These are phyloP conservation scores for Zaprionus kolodkinae DNA, from an alignment of 1,140 invertebrate genomes.

Conservation along the genomic window DNA sequence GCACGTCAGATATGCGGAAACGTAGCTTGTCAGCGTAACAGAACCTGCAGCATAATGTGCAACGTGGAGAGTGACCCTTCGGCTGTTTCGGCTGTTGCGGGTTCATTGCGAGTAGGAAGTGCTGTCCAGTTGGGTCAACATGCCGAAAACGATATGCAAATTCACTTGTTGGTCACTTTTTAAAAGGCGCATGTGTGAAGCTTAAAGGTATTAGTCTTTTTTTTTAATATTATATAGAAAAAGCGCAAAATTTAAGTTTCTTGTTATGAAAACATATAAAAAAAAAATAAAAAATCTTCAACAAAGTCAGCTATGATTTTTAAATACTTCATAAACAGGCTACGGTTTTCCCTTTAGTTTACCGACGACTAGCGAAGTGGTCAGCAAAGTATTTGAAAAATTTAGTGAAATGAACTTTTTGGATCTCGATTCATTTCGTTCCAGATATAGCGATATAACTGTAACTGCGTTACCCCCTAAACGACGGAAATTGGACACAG, in stretches of 20 bases:
- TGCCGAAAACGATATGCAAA: neutral
- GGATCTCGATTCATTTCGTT: slow-evolving; percentile 68
- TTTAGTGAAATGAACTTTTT: slow-evolving; percentile 47
- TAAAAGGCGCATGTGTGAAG: no score
- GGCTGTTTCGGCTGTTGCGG: neutral
- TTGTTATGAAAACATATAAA: no score
- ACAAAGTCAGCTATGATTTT: no score
- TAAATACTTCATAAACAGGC: no score
- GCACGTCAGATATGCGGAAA: slow-evolving; percentile 53
- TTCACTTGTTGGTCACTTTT: neutral
- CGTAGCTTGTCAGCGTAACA: slow-evolving; percentile 32
- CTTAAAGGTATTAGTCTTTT: no score
- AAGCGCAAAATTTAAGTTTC: neutral
- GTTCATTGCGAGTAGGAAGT: slow-evolving; percentile 21
- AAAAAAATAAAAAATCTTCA: no score
- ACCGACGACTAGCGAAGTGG: neutral
- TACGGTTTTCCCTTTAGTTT: neutral
- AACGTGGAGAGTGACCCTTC: slow-evolving; percentile 23
- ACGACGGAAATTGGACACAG: neutral
- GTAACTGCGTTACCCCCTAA: slow-evolving; percentile 54
- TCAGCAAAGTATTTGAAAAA: neutral
- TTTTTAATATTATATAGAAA: neutral
- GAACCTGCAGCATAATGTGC: slow-evolving; percentile 29
- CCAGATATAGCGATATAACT: slow-evolving; percentile 68
- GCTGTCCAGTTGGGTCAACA: neutral